phyloP scores from a whole-genome alignment of 2,797 vertebrate genomes.

The Aulostomus chinensis region DNA sequence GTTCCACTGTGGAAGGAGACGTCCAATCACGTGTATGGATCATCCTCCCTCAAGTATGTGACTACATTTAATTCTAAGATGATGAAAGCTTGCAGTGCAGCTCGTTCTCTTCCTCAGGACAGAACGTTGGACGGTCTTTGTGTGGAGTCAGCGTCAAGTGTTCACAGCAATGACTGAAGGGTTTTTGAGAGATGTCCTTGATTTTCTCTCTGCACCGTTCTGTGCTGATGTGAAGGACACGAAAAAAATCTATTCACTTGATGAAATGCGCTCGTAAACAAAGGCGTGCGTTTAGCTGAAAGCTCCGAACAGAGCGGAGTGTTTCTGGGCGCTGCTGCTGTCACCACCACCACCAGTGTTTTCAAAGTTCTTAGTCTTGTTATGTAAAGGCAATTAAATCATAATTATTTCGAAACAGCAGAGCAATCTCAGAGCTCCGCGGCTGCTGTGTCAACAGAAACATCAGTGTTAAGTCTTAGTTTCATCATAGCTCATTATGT shows the following conservation, averaged over 20 bases:
- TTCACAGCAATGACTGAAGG: conserved; percentile 22
- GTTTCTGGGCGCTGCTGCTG: too few species aligned
- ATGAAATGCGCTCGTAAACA: conserved; percentile 28
- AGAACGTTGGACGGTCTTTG: conserved; percentile 9
- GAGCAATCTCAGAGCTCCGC: background rate
- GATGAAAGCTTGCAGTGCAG: conserved; percentile 4
- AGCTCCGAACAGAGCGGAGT: conserved; percentile 1
- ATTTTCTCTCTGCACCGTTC: background rate
- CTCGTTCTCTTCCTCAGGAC: background rate
- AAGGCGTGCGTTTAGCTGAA: conserved; percentile 13
- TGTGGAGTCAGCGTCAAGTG: conserved; percentile 10
- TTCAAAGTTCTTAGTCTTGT: background rate
- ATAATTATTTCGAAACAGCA: conserved; percentile 14
- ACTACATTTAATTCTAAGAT: conserved; percentile 5
- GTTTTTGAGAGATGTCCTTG: conserved; percentile 25
- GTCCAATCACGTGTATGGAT: conserved; percentile 20
- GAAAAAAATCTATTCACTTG: conserved; percentile 2
- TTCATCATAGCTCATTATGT: conserved; percentile 41
- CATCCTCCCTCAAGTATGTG: background rate
- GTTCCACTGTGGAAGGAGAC: background rate
- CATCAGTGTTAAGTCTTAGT: conserved; percentile 15
- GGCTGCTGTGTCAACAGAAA: conserved; percentile 14
- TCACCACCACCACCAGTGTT: too few species aligned
- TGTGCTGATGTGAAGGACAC: conserved; percentile 1
- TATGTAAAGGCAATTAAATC: conserved; percentile 16